Percentiles rank a stretch among this genome's conserved stretches.
These are phyloP conservation scores for Drosophila emarginata DNA, from an alignment of 2,888 invertebrate genomes.

Conservation along the genomic window DNA sequence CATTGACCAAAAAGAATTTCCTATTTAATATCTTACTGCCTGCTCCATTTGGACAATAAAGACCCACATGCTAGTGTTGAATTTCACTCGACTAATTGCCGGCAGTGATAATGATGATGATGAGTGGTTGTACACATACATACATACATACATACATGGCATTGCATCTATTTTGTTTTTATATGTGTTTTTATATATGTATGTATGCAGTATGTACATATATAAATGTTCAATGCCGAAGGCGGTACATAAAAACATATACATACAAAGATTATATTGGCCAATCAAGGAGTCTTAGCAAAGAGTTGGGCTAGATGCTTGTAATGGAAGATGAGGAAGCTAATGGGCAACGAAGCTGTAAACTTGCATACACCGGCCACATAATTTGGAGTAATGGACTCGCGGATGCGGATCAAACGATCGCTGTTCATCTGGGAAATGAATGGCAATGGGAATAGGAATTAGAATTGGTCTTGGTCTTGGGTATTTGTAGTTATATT, in stretches of 20 bases:
- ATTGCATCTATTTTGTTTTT: conserved; percentile 37
- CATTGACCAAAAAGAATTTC: conserved; percentile 53
- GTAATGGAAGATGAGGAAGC: conserved; percentile 8
- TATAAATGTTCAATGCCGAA: conserved; percentile 45
- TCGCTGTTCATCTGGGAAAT: conserved; percentile 18
- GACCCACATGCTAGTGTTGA: conserved; percentile 66
- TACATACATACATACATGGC: no score
- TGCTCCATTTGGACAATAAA: conserved; percentile 66
- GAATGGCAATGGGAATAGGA: conserved; percentile 10
- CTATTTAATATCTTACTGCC: conserved; percentile 33
- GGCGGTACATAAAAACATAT: conserved; percentile 61
- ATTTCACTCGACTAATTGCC: conserved; percentile 71
- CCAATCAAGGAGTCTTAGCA: conserved; percentile 17
- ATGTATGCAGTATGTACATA: conserved; percentile 24
- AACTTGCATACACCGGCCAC: conserved; percentile 61
- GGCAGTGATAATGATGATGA: conserved; percentile 27
- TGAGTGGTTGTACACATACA: conserved; percentile 51
- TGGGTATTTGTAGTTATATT: no score
- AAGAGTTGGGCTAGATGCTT: background rate
- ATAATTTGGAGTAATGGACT: conserved; percentile 62
- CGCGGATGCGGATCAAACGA: conserved; percentile 52
- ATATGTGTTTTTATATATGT: conserved; percentile 24
- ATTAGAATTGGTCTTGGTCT: conserved; percentile 42
- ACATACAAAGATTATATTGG: conserved; percentile 30
- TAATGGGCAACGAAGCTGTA: conserved; percentile 49